Evolutionary conservation across 1,140 invertebrate species (phyloP).

Genomic region (Arion vulgaris): DNA sequence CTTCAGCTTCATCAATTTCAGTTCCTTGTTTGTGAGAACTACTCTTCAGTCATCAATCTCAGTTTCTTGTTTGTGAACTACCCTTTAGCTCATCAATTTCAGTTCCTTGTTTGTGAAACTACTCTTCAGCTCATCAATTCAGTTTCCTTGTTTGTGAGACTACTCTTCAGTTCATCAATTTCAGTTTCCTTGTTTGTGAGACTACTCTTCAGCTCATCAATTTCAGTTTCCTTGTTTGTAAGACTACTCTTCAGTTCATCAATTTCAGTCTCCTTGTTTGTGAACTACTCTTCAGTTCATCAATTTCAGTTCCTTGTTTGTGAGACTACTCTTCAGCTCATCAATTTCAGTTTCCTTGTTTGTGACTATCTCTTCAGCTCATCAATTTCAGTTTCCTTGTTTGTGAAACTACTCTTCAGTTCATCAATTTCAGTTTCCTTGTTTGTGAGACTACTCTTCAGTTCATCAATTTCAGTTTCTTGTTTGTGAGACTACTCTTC

Average conservation of each 20-base stretch:
- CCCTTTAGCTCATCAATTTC: conserved; percentile 23
- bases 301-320: conserved; percentile 16
- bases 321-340: not conserved
- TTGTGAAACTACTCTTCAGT: not conserved
- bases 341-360: not conserved
- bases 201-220: not conserved
- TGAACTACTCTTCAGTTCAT: conserved; percentile 18
- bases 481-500: not conserved
- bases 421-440: not conserved
- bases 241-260: not conserved
- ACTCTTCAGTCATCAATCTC: conserved; percentile 28
- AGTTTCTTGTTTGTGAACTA: not conserved
- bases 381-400: not conserved
- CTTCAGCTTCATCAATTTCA: not conserved
- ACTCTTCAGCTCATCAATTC: conserved; percentile 7
- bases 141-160: not conserved
- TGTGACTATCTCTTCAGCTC: not conserved
- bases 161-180: not conserved
- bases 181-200: not conserved
- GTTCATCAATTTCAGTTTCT: not conserved
- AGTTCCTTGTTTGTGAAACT: not conserved
- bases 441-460: not conserved
- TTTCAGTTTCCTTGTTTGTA: not conserved
- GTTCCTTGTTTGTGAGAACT: not conserved
- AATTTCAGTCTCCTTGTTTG: not conserved